Evolutionary conservation across 2,113 vertebrate species (phyloP).

Genomic region (Dendrocopos noguchii): DNA sequence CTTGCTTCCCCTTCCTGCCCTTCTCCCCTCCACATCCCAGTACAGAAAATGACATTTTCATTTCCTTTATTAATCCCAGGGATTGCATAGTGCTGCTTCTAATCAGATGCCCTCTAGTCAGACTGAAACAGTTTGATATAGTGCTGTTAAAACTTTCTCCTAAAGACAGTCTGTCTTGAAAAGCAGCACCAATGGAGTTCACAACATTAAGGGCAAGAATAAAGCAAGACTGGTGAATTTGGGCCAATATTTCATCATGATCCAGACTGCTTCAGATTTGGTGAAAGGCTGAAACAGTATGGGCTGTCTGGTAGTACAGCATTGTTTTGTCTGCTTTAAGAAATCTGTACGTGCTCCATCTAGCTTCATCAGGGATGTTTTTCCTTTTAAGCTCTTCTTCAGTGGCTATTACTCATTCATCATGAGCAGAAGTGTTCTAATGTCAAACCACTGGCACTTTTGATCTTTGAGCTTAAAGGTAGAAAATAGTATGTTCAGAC

Average conservation of each 20-base stretch:
- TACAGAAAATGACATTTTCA: neutral
- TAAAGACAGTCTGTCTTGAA: neutral
- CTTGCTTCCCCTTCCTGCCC: constrained; percentile 9
- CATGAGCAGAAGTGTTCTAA: neutral
- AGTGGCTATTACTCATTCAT: neutral
- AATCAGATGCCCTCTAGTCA: neutral
- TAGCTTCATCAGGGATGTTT: neutral
- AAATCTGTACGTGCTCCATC: neutral
- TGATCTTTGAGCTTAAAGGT: neutral
- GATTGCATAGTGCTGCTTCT: neutral
- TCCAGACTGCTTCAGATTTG: neutral
- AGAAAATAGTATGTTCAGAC: neutral
- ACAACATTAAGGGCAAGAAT: neutral
- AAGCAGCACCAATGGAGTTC: neutral
- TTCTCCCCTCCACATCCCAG: neutral
- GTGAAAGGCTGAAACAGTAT: neutral
- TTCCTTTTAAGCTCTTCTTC: neutral
- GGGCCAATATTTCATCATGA: neutral
- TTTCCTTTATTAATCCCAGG: neutral
- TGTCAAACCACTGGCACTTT: neutral
- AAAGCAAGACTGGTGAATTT: neutral
- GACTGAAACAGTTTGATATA: neutral
- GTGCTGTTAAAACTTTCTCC: neutral
- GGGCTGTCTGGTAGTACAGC: neutral
- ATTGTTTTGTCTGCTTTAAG: neutral